Percentiles rank a stretch among this genome's conserved stretches.
Conservation (phyloP, 2,888 invertebrate genomes). For the Leptinotarsa juncta region DNA sequence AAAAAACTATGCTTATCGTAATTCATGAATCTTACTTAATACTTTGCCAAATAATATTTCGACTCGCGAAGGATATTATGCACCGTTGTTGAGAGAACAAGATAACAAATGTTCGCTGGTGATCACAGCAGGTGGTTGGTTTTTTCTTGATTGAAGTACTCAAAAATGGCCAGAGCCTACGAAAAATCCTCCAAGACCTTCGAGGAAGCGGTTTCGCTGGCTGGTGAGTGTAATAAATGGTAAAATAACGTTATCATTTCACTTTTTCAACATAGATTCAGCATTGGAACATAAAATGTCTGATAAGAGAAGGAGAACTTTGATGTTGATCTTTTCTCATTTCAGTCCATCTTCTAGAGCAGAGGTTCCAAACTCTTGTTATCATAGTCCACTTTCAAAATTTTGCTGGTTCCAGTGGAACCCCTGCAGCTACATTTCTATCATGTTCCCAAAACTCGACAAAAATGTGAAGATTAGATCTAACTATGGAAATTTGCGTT, state of each 20-base stretch:
- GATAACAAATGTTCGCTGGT: slow-evolving; percentile 3
- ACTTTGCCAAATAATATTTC: slow-evolving; percentile 1
- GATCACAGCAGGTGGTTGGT: slow-evolving; percentile 5
- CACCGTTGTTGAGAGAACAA: background rate
- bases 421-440: too few species aligned
- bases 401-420: too few species aligned
- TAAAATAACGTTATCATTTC: background rate
- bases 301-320: background rate
- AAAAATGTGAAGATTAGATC: too few species aligned
- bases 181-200: slow-evolving; percentile 46
- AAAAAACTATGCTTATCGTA: background rate
- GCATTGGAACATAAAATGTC: background rate
- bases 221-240: slow-evolving; percentile 46
- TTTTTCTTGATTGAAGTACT: background rate
- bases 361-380: too few species aligned
- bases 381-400: too few species aligned
- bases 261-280: background rate
- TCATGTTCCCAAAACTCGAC: too few species aligned
- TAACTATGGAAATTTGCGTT: too few species aligned
- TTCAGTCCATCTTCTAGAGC: too few species aligned
- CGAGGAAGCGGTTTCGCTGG: slow-evolving; percentile 56
- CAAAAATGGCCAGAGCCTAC: slow-evolving; percentile 26
- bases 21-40: slow-evolving; percentile 3
- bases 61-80: slow-evolving; percentile 1
- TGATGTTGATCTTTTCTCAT: too few species aligned